Evolutionary conservation across 2,113 vertebrate species (phyloP), one percentile per base, ranked within the genome.

Genomic region (Crotophaga sulcirostris): DNA sequence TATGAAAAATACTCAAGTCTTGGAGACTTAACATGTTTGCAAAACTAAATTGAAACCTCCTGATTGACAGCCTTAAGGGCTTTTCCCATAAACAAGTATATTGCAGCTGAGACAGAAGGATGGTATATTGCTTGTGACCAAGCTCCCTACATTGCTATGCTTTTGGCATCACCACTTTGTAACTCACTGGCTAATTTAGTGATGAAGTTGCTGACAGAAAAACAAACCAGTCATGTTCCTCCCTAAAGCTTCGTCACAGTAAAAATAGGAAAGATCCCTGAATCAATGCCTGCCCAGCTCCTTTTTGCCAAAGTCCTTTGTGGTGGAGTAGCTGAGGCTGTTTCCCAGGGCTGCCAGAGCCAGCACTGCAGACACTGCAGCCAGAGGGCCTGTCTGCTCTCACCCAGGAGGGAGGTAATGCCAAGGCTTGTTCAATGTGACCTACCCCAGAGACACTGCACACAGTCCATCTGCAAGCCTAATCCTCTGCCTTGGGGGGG

Each of bases 21-120:
- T 77, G 72, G 70, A 85, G 55, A 31, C 24, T 74, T 67, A 40
- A 1, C 3, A 1, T n/a, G 33, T 55, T 66, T 67, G 72, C 55
- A 85, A 80, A 93, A 93, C 85, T 28, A 45, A 85, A 18, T 38
- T 73, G 73, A 45, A 94, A 85, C 38, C 55, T 68, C 38, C 67
- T 66, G 42, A 60, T 58, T 69, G n/a, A 55, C 33, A 69, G 40
- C 67, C 54, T 54, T 77, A 54, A 79, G 63, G 31, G 12, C 11
- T 93, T 91, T 89, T 89, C 62, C 36, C 14, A 17, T 34, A 31
- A 76, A 19, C 3, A 2, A 6, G 4, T 36, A 38, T 40, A 8
- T 52, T 19, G 63, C 58, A 63, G 29, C 68, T 80, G 25, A 66
- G 84, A 36, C 62, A 55, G 70, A 68, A 84, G 10, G 59, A 13